Conservation (phyloP, 2,113 vertebrate genomes). For the Sphaerodactylus townsendi region DNA sequence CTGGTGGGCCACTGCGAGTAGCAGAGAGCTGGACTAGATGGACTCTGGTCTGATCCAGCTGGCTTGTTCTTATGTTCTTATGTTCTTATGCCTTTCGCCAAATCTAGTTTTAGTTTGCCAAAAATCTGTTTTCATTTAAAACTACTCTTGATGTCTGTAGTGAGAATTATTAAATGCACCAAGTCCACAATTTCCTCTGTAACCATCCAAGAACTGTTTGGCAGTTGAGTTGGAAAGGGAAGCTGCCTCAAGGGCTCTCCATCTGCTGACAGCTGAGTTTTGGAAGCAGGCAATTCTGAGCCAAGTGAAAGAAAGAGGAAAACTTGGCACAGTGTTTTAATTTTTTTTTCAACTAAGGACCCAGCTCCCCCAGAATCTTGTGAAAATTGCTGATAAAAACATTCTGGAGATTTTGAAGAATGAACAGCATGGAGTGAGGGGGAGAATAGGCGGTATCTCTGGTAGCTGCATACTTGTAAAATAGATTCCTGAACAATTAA, state of each 20-base stretch:
- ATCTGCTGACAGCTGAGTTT: slow-evolving; percentile 36
- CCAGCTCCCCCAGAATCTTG: slow-evolving; percentile 50
- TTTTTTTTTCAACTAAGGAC: slow-evolving; percentile 57
- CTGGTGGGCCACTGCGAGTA: no score
- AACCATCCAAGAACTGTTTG: background rate
- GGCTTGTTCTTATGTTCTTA: no score
- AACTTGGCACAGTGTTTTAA: slow-evolving; percentile 42
- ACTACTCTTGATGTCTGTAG: background rate
- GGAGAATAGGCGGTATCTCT: slow-evolving; percentile 59
- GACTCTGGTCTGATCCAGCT: no score
- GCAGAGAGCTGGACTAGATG: no score
- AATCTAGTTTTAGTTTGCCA: background rate
- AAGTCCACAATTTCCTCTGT: slow-evolving; percentile 34
- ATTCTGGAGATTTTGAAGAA: slow-evolving; percentile 42
- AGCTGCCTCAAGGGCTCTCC: background rate
- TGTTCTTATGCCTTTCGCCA: no score
- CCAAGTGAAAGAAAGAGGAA: slow-evolving; percentile 57
- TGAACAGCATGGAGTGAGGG: background rate
- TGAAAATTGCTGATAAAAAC: slow-evolving; percentile 62
- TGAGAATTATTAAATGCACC: slow-evolving; percentile 7
- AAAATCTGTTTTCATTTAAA: background rate
- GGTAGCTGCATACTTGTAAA: slow-evolving; percentile 11
- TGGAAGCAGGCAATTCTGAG: slow-evolving; percentile 32
- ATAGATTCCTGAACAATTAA: slow-evolving; percentile 16
- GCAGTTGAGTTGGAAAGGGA: slow-evolving; percentile 40